These are phyloP conservation scores for Porites lobata DNA, from an alignment of 92 coral and sea anemone species.

Conservation along the genomic window DNA sequence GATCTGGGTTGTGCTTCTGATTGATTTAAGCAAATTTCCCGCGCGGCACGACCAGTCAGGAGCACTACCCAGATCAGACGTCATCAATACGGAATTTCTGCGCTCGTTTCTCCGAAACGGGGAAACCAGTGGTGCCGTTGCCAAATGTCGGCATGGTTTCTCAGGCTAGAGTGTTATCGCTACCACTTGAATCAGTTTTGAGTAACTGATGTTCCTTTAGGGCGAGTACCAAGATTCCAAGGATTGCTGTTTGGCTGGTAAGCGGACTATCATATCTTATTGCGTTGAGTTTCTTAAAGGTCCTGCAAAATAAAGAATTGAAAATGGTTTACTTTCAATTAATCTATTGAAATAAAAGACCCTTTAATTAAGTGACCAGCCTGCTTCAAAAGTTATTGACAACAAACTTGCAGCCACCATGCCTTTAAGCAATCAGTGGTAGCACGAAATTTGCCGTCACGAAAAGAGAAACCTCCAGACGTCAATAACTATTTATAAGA, in stretches of 20 bases:
- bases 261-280: not conserved
- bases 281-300: not conserved
- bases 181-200: not conserved
- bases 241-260: slow-evolving; percentile 11
- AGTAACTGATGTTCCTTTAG: not conserved
- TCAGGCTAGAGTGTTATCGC: not conserved
- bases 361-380: not conserved
- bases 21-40: no score
- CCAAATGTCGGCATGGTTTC: not conserved
- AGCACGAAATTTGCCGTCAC: not conserved
- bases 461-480: not conserved
- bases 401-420: not conserved
- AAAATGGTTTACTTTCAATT: no score
- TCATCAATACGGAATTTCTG: no score
- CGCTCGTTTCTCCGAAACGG: no score
- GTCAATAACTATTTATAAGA: not conserved
- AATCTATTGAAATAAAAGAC: not conserved
- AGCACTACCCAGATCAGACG: no score
- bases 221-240: slow-evolving; percentile 1
- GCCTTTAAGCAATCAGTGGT: not conserved
- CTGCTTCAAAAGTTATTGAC: not conserved
- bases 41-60: no score
- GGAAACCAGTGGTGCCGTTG: no score
- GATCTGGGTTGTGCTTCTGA: no score
- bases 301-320: not conserved